Conservation (phyloP, 2,797 vertebrate species). For the Sus cebifrons region DNA sequence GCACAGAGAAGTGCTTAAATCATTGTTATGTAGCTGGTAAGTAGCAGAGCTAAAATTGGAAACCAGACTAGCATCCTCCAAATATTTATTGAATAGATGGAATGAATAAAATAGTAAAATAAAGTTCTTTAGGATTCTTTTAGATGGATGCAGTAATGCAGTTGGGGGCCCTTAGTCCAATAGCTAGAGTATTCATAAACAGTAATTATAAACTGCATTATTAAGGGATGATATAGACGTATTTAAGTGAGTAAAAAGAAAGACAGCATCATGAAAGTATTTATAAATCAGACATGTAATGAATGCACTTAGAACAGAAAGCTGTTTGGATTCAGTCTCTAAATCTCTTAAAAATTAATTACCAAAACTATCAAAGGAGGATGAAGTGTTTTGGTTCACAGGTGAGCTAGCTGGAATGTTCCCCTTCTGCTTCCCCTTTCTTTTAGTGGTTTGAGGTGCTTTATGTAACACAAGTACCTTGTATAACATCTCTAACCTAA, state of each 20-base stretch:
- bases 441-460: slow-evolving; percentile 31
- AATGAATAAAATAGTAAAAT: neutral
- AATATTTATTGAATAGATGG: neutral
- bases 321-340: neutral
- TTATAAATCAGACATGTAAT: slow-evolving; percentile 16
- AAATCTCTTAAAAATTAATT: slow-evolving; percentile 37
- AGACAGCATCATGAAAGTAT: neutral
- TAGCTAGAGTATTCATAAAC: neutral
- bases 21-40: neutral
- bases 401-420: neutral
- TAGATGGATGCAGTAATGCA: neutral
- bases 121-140: neutral
- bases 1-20: neutral
- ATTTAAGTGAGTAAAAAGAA: slow-evolving; percentile 11
- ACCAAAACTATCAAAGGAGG: neutral
- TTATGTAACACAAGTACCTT: neutral
- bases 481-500: neutral
- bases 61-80: neutral
- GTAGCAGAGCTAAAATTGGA: neutral
- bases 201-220: too few species aligned
- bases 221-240: neutral
- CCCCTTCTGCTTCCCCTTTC: neutral
- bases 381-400: neutral
- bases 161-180: neutral
- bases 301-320: neutral